Evolutionary conservation across 2,113 vertebrate genomes (phyloP).

Genomic region (Oreochromis spilurus): DNA sequence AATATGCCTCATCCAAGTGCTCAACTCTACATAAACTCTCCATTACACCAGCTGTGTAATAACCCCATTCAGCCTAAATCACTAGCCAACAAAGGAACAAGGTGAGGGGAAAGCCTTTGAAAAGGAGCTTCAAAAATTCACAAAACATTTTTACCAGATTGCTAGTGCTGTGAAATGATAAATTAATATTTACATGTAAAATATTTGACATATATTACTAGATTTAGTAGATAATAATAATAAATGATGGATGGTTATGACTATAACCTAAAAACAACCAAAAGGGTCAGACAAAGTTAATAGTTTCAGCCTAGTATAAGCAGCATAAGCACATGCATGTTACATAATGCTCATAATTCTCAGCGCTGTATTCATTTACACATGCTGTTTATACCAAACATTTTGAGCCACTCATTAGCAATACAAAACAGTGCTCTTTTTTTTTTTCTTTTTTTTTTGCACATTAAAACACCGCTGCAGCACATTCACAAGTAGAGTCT

Average conservation of each 20-base stretch:
- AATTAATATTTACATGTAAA: neutral
- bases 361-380: neutral
- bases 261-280: neutral
- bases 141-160: neutral
- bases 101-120: neutral
- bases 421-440: neutral
- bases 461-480: neutral
- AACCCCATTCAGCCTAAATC: neutral
- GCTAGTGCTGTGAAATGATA: neutral
- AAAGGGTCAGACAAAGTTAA: neutral
- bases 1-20: neutral
- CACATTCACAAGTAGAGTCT: neutral
- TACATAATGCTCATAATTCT: neutral
- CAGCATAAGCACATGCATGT: neutral
- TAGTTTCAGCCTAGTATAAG: neutral
- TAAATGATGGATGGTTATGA: neutral
- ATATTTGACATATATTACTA: neutral
- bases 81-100: neutral
- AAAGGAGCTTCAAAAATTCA: neutral
- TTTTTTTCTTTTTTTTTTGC: neutral
- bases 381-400: neutral
- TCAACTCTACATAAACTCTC: neutral
- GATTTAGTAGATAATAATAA: neutral
- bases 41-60: neutral
- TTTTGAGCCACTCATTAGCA: neutral